Conservation (phyloP, 2,888 invertebrate species). For the Phymatocera aterrima region DNA sequence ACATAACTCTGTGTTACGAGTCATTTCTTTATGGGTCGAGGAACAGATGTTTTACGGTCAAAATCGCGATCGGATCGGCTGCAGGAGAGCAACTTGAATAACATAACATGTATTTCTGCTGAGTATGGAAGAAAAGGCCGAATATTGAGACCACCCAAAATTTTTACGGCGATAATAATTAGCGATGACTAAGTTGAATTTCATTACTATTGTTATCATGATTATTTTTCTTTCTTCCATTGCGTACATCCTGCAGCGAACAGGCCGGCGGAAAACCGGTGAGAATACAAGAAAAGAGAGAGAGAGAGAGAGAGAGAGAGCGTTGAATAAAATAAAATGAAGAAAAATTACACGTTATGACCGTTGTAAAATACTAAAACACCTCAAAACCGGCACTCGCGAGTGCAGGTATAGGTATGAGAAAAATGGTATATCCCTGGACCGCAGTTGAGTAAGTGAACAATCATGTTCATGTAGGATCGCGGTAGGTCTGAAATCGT, state of each 20-base stretch:
- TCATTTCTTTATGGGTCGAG: neutral
- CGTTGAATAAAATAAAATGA: neutral
- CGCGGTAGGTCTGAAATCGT: too few species aligned
- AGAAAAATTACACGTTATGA: conserved; percentile 53
- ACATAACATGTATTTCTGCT: neutral
- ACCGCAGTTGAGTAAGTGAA: too few species aligned
- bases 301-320: too few species aligned
- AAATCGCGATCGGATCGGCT: neutral
- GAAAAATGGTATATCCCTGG: too few species aligned
- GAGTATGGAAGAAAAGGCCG: neutral
- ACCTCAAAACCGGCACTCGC: conserved; percentile 52
- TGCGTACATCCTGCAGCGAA: too few species aligned
- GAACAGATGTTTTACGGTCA: conserved; percentile 26
- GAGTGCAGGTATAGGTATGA: neutral
- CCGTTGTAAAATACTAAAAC: conserved; percentile 64
- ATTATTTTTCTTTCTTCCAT: neutral
- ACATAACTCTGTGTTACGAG: too few species aligned
- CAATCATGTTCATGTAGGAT: too few species aligned
- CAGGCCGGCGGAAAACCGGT: neutral
- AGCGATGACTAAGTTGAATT: neutral
- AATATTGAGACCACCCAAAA: conserved; percentile 41
- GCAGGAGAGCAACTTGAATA: neutral
- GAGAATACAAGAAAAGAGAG: conserved; percentile 47
- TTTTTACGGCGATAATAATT: neutral
- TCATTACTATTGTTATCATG: too few species aligned